Evolutionary conservation across 37 sponge, comb jelly and placozoan species (phyloP), one percentile per base, ranked within the genome.

Genomic region (Halichondria panicea): DNA sequence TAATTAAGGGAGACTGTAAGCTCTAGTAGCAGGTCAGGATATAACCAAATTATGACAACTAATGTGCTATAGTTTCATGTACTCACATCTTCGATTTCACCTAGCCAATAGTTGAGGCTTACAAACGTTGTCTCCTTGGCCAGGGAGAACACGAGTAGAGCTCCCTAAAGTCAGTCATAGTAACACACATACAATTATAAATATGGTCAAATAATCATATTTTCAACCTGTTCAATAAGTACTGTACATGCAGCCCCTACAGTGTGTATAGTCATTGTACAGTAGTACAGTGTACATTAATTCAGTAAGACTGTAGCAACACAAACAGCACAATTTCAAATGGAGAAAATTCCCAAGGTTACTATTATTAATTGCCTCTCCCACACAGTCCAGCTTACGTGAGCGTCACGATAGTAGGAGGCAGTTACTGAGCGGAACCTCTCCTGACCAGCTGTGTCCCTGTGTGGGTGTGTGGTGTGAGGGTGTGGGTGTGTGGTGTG

Each of bases 381-480:
- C n/a, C n/a, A n/a, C n/a, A n/a, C n/a, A n/a, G n/a, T n/a, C n/a
- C n/a, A n/a, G 59, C 77, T 75, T 27, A 85, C 85, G 50, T 85
- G 71, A 25, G 87, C 68, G 42, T 74, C 87, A 44, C 87, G 64
- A 45, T 86, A 86, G 62, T 79, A 86, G 0, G 80, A 79, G 28
- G 87, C 54, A 21, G 87, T 86, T 38, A 86, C 87, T 39, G 87
- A 86, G n/a, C 87, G 42, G 50, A 86, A 86, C 35, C 87, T 63
- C 46, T 86, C 87, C 68, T 79, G 72, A 1, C 87, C 87, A 54
- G 87, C 80, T 13, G 87, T 86, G 72, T 86, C 87, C 87, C 87
- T 86, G 39, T 15, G 37, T 19, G 27, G 9, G 56, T 12, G 43
- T 12, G 68, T 35, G 70, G 35, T 33, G 12, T 64, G 66, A 64